Conservation (phyloP, 2,113 vertebrate genomes). For the Anthoscopus minutus region DNA sequence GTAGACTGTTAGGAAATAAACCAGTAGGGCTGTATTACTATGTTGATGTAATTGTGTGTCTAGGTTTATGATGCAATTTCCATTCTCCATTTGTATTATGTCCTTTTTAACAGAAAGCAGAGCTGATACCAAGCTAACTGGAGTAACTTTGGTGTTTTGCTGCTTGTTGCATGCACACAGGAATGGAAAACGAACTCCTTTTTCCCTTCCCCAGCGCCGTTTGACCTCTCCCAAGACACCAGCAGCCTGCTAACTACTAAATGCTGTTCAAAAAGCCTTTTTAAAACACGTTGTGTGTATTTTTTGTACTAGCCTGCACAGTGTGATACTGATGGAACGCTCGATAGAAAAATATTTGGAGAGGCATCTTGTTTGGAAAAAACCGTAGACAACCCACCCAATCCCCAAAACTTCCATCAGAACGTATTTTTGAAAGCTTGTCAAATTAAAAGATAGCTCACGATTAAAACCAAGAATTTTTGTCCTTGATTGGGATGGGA, state of each 20-base stretch:
- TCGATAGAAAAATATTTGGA: constrained; percentile 45
- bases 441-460: constrained; percentile 23
- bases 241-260: constrained; percentile 86
- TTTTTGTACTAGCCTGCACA: constrained; percentile 63
- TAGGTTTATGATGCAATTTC: constrained; percentile 75
- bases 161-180: constrained; percentile 97
- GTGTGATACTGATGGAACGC: constrained; percentile 61
- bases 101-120: constrained; percentile 81
- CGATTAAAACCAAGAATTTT: not conserved
- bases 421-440: constrained; percentile 43
- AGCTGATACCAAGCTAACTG: constrained; percentile 83
- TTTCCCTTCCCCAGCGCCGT: constrained; percentile 81
- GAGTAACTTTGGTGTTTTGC: constrained; percentile 87
- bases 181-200: constrained; percentile 85
- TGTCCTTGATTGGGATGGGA: constrained; percentile 41
- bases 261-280: constrained; percentile 67
- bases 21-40: constrained; percentile 48
- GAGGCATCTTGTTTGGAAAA: constrained; percentile 65
- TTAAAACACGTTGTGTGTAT: constrained; percentile 47
- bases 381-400: not conserved
- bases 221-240: constrained; percentile 86
- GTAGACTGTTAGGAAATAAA: not conserved
- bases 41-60: constrained; percentile 65
- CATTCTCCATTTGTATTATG: constrained; percentile 80
- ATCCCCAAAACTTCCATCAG: constrained; percentile 2